Base-by-base conservation (phyloP, 2,797 vertebrate species). In the Alosa sapidissima region DNA sequence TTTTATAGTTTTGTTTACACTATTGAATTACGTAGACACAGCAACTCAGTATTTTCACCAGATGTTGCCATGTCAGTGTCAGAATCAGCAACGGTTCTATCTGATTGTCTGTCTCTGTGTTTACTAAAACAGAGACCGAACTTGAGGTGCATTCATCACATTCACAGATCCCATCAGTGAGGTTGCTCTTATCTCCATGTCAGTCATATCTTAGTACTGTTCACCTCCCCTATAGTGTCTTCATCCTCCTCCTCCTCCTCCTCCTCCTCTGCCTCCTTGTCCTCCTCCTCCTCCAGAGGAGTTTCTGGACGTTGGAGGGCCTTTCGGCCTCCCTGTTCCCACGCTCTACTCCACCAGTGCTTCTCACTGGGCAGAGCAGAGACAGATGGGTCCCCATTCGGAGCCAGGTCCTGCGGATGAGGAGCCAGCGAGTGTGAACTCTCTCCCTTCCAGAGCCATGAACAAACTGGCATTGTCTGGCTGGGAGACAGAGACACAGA, bases 391-490 rank as follows among this genome's bases (percentile, higher is more conserved):
- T 41, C 65, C 36, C 84, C 52, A 65, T 14, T 68, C 48, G 87
- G 87, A 88, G 87, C 86, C 86, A 54, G 82, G 72, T 47, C 13
- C 72, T 21, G 19, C 9, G 16, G 72, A 78, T 13, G 72, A 78
- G 72, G 36, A 47, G 72, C 41, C 72, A 78, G 41, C 68, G 41
- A 78, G 72, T 16, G 62, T 52, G 83, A 85, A 83, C 85, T 82
- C 33, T 86, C 81, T 87, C 54, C 87, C 82, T 83, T 86, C 52
- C 72, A 81, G 72, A 86, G 62, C 65, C 65, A 24, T 81, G 91
- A 87, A 92, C 89, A 92, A 86, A 88, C 75, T 65, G 65, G 51
- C 87, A 90, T 90, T 94, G 92, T 93, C 33, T 87, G 81, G 85
- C 54, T 68, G 48, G 81, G 55, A n/a, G 84, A 88, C 78, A 87